phyloP scores from a whole-genome alignment of 2,888 invertebrate species.

The Linhomoeus sp. region DNA sequence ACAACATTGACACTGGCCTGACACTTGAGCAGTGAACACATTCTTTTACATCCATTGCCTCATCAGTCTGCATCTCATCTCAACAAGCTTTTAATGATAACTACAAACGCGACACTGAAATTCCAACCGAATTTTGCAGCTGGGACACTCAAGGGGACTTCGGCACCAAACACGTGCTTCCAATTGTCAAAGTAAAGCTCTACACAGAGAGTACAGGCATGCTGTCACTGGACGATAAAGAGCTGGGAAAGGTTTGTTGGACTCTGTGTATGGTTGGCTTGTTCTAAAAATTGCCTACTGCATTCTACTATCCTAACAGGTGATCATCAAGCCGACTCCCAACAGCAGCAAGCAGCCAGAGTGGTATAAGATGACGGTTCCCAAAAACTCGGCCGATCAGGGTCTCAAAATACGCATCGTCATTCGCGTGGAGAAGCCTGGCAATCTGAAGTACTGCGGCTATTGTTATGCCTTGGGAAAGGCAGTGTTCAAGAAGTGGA shows the following conservation, averaged over 20 bases:
- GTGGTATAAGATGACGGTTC: conserved; percentile 91
- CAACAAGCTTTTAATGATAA: no score
- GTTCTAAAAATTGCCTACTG: neutral
- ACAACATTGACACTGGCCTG: neutral
- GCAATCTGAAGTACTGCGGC: conserved; percentile 98
- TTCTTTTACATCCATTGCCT: no score
- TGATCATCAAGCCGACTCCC: conserved; percentile 41
- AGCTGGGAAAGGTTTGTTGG: conserved; percentile 66
- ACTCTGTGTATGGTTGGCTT: no score
- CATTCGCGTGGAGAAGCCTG: conserved; percentile 91
- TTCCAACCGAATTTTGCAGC: no score
- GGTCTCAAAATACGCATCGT: conserved; percentile 90
- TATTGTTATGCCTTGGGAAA: conserved; percentile 45
- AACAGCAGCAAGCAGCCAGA: conserved; percentile 41
- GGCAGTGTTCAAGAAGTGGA: conserved; percentile 98
- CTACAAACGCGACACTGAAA: no score
- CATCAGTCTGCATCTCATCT: no score
- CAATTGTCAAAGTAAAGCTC: conserved; percentile 87
- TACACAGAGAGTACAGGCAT: conserved; percentile 94
- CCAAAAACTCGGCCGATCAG: conserved; percentile 83
- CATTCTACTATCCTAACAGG: conserved; percentile 19
- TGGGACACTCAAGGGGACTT: conserved; percentile 99
- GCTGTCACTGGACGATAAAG: conserved; percentile 93
- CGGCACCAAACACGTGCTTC: conserved; percentile 86
- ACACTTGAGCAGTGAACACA: no score